Percentiles rank a stretch among this genome's conserved stretches.
Conservation (phyloP, 2,797 vertebrate species). For the Alcedo quadribrachys region DNA sequence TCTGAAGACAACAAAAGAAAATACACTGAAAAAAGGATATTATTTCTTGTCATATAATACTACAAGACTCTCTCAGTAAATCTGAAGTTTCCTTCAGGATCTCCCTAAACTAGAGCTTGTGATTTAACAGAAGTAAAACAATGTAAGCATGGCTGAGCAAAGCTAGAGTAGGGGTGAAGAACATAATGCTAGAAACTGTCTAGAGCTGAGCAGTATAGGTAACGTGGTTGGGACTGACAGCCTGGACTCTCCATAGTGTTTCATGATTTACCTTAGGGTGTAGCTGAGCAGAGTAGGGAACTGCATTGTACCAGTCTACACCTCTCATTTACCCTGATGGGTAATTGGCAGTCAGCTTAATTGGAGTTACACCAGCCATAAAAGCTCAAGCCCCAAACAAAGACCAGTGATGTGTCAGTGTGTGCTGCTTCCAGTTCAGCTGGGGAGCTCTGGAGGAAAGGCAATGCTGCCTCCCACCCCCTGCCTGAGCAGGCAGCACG, state of each 20-base stretch:
- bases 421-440: not conserved
- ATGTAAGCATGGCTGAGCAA: not conserved
- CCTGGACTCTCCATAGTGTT: not conserved
- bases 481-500: not conserved
- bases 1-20: not conserved
- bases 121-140: not conserved
- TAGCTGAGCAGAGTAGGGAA: not conserved
- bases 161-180: not conserved
- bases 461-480: not conserved
- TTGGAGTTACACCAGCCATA: not conserved
- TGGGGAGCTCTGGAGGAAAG: not conserved
- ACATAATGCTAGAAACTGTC: not conserved
- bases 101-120: not conserved
- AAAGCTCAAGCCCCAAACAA: not conserved
- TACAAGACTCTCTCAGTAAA: too few relatives aligned
- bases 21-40: not conserved
- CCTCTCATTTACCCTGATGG: not conserved
- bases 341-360: not conserved
- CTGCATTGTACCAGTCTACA: not conserved
- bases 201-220: not conserved
- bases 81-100: not conserved
- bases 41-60: conserved; percentile 26
- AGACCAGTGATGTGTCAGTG: not conserved
- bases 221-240: not conserved
- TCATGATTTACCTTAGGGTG: not conserved